Conservation (phyloP, 2,888 invertebrate species). For the Polydrusus cervinus region DNA sequence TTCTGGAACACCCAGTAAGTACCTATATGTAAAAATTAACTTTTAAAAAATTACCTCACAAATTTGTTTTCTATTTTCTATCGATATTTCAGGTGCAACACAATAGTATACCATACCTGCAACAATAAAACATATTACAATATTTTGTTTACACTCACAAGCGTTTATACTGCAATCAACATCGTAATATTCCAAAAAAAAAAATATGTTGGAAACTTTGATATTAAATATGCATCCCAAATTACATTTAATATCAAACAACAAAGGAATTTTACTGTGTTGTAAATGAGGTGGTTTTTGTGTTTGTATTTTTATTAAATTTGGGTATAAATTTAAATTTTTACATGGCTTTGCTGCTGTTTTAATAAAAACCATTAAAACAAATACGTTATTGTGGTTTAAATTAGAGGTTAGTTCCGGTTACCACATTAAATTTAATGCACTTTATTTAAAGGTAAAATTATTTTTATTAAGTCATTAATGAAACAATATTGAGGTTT, state of each 20-base stretch:
- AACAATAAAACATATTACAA: constrained; percentile 3
- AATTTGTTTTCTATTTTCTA: no score
- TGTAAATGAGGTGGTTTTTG: background rate
- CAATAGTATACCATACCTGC: background rate
- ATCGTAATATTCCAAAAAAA: background rate
- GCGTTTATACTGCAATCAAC: background rate
- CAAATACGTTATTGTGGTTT: background rate
- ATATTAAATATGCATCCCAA: background rate
- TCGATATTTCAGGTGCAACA: no score
- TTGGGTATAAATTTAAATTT: background rate
- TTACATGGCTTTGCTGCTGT: background rate
- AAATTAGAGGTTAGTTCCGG: background rate
- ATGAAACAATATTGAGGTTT: no score
- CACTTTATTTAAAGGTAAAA: background rate
- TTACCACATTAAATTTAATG: background rate
- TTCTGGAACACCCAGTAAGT: no score
- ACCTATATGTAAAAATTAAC: no score
- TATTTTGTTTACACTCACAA: background rate
- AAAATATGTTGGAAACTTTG: background rate
- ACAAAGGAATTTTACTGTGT: background rate
- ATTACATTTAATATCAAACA: constrained; percentile 7
- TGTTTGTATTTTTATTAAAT: background rate
- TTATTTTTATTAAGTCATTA: no score
- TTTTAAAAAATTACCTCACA: no score
- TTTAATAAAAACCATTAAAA: background rate